Percentiles rank a stretch among this genome's conserved stretches.
These are phyloP conservation scores for Hirundo rustica DNA, from an alignment of 2,797 vertebrate genomes.

Conservation along the genomic window DNA sequence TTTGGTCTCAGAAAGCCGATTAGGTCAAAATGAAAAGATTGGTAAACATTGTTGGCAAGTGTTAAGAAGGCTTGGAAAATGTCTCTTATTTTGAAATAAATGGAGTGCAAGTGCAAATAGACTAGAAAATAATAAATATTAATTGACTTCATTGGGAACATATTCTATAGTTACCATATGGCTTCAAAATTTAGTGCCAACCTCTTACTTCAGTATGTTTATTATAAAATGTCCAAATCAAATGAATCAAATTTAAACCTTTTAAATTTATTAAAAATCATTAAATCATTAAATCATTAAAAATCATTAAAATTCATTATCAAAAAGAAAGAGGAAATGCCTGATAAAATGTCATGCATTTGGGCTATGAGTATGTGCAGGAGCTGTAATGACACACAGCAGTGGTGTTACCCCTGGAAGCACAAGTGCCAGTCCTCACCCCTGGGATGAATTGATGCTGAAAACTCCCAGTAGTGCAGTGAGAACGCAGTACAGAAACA, in stretches of 20 bases:
- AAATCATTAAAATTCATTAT: background rate
- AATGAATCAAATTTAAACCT: background rate
- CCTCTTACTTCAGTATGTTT: background rate
- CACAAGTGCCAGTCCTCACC: background rate
- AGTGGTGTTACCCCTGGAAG: background rate
- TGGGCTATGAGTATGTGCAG: background rate
- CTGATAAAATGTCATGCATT: background rate
- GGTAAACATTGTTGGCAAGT: background rate
- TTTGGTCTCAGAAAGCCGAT: background rate
- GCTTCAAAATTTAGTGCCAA: background rate
- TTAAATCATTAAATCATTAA: too few relatives aligned
- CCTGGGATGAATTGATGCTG: background rate
- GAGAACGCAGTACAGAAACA: background rate
- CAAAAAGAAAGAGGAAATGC: background rate
- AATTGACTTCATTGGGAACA: background rate
- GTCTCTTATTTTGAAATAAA: background rate
- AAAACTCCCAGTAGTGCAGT: background rate
- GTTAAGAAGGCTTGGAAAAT: background rate
- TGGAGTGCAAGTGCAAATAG: background rate
- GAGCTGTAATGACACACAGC: background rate
- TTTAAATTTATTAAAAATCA: too few relatives aligned
- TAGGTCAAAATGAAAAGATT: slow-evolving; percentile 13
- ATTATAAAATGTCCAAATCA: background rate
- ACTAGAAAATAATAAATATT: background rate
- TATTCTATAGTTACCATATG: background rate